phyloP scores from a whole-genome alignment of 2,888 invertebrate species.

The Leptopilina myrica region DNA sequence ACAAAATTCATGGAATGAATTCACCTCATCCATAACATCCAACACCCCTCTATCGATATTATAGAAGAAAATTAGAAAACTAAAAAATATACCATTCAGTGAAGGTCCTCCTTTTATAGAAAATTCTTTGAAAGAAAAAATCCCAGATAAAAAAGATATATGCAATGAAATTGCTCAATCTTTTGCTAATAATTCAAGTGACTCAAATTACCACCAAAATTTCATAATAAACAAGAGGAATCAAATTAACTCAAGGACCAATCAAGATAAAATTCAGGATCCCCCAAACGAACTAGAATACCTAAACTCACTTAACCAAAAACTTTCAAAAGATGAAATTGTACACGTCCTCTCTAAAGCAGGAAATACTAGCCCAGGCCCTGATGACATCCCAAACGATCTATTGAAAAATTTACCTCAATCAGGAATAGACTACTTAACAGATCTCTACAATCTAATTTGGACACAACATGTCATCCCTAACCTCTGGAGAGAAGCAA shows the following conservation, averaged over 20 bases:
- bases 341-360: background rate
- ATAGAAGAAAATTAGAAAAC: no score
- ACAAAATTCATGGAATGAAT: no score
- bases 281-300: background rate
- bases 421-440: conserved; percentile 16
- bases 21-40: no score
- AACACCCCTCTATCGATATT: no score
- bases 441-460: conserved; percentile 41
- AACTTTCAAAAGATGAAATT: background rate
- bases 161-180: no score
- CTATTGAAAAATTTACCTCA: conserved; percentile 48
- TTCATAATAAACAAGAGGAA: conserved; percentile 21
- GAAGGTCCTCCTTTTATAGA: no score
- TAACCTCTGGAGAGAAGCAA: conserved; percentile 30
- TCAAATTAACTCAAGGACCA: background rate
- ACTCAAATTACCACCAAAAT: background rate
- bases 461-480: conserved; percentile 13
- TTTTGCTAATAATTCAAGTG: no score
- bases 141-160: no score
- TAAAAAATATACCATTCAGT: no score
- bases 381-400: conserved; percentile 50
- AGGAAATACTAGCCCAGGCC: conserved; percentile 47
- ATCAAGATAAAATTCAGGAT: background rate
- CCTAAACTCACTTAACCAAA: background rate
- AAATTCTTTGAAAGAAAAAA: no score